phyloP scores from a whole-genome alignment of 2,113 vertebrate species.

The Cygnus atratus region DNA sequence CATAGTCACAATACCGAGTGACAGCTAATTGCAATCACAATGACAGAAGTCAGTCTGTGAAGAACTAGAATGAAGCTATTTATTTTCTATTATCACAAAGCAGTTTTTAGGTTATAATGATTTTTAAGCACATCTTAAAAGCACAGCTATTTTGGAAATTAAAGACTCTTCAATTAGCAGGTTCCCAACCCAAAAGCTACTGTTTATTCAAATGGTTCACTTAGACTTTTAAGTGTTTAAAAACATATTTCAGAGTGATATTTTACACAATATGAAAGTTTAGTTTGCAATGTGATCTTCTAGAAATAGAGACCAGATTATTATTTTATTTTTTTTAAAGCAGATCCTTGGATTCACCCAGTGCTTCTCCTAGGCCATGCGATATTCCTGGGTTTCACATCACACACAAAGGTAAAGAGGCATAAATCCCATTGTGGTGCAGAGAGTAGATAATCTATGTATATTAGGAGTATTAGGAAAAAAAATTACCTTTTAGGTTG shows the following conservation, averaged over 20 bases:
- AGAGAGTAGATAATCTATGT: background rate
- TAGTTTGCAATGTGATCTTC: background rate
- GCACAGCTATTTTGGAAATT: background rate
- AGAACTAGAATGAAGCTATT: background rate
- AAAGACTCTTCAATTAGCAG: background rate
- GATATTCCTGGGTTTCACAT: background rate
- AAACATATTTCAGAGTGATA: background rate
- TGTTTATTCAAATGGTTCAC: background rate
- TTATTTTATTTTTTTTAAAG: background rate
- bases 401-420: background rate
- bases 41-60: background rate
- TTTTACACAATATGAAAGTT: background rate
- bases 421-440: background rate
- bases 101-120: background rate
- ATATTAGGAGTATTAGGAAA: background rate
- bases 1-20: background rate
- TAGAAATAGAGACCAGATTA: background rate
- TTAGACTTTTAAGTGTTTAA: background rate
- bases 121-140: background rate
- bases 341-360: background rate
- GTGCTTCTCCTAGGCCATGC: background rate
- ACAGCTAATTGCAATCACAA: background rate
- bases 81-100: background rate
- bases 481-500: background rate
- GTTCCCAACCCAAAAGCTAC: background rate